Evolutionary conservation across 2,797 vertebrate genomes (phyloP), one percentile per base, ranked within the genome.

Genomic region (Furcifer pardalis): DNA sequence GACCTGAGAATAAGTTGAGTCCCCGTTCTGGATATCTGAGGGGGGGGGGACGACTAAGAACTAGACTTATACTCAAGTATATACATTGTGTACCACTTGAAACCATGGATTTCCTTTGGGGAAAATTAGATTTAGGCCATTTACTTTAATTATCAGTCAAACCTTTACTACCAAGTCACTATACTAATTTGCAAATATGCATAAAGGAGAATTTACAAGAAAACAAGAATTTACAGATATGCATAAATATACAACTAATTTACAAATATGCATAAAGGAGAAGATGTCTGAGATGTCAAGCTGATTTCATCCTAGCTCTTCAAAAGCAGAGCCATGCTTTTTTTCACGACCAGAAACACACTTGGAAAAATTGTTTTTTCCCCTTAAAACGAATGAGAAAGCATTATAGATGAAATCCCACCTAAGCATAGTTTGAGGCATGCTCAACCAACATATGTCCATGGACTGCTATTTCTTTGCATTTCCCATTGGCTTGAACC

Each of bases 251-350:
- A n/a, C n/a, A n/a, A n/a, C 4, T 37, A 77, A 59, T 5, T 35
- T 30, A 12, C 44, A 69, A 35, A 40, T 52, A 49, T 49, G 46
- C 52, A 80, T 42, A 56, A 56, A 56, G 52, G 17, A 56, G 63
- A 23, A 60, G 30, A 23, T 3, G 19, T 15, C 17, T 79, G 62
- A 73, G 40, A 19, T 62, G 69, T 73, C 68, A 82, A 82, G 27
- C 19, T 62, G 40, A 82, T 82, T 82, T 46, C 52, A 82, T 73
- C 40, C 40, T 62, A 62, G 17, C 17, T 73, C n/a, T 46, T 82
- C 56, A 46, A 46, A 82, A 1, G 8, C 56, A 73, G 56, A 73
- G 56, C 56, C 73, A 21, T 73, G 56, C 21, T 73, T 82, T 73
- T 82, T 44, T 7, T 62, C 40, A 12, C 37, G 35, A 73, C 25